Evolutionary conservation across 2,797 vertebrate species (phyloP), one percentile per base, ranked within the genome.

Genomic region (Pseudotriccus pelzelni): DNA sequence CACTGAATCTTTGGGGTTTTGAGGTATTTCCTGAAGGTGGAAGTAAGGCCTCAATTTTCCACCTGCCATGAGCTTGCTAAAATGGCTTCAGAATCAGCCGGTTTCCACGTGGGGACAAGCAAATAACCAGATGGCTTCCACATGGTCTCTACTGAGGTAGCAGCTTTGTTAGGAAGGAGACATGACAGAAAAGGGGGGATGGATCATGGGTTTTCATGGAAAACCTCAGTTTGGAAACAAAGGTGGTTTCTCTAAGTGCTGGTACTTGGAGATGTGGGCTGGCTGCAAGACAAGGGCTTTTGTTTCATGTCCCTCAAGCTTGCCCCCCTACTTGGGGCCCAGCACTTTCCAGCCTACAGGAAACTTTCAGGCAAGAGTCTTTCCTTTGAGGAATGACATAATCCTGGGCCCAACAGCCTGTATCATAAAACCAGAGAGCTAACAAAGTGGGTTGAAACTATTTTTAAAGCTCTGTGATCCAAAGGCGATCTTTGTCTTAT

Each of bases 401-500:
- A 37, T 32, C 62, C 67, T 55, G 39, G 50, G 36, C 36, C 36
- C 50, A 72, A 68, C 14, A 87, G n/a, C 12, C 66, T 91, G 55
- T 75, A n/a, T 76, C 87, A 75, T 64, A 89, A 80, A 69, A 93
- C 37, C 3, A 4, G 34, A 80, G 46, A 80, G 53, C 64, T 88
- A 80, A 82, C 88, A 89, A 89, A 92, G 60, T 92, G 68, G 89
- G 93, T 89, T 85, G 58, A 70, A 96, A 89, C 84, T 93, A 90
- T 94, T 97, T 96, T 95, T 97, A 90, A 79, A 74, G 25, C 58
- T 75, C 82, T 78, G 53, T 83, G 58, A 89, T 91, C 50, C 58
- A 64, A 79, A 83, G 81, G 39, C 0, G 0, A 77, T 72, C 79
- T 80, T 91, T 64, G 59, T 83, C 87, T 95, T 84, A 72, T 37